phyloP scores from a whole-genome alignment of 2,888 invertebrate species.

The Cataglyphis rosenhaueri region DNA sequence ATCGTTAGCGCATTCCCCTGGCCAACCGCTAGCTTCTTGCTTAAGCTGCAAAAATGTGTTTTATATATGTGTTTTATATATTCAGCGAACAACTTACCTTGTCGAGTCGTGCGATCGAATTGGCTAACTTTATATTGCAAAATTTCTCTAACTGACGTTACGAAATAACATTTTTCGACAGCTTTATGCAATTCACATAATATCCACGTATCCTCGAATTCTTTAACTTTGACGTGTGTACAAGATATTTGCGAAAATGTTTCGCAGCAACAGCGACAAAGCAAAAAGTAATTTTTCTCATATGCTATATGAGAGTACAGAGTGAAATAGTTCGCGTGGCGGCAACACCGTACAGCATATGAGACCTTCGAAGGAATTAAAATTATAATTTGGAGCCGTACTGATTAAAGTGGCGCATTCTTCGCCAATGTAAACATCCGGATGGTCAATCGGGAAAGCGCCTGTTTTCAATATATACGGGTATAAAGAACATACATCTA shows the following conservation, averaged over 20 bases:
- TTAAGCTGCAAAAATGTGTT: too few relatives aligned
- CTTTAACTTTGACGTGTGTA: neutral
- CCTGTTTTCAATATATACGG: too few relatives aligned
- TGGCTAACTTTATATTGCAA: too few relatives aligned
- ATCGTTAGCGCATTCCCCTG: too few relatives aligned
- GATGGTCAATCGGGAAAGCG: neutral
- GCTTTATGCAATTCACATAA: too few relatives aligned
- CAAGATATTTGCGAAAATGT: neutral
- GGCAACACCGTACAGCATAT: neutral
- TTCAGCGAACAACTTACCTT: too few relatives aligned
- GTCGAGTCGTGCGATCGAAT: too few relatives aligned
- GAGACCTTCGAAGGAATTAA: neutral
- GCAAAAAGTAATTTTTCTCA: neutral
- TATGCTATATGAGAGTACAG: neutral
- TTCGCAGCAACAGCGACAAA: neutral
- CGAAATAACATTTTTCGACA: too few relatives aligned
- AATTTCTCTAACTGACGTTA: too few relatives aligned
- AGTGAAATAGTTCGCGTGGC: neutral
- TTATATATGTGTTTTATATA: too few relatives aligned
- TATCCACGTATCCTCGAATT: too few relatives aligned
- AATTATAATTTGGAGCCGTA: neutral
- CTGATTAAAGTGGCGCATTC: neutral
- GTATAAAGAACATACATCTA: neutral
- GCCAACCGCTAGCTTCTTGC: too few relatives aligned
- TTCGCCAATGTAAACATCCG: neutral